A percentile compares a stretch with the other conserved stretches of the same genome.
Conservation (phyloP, 2,888 invertebrate genomes). For the Pogonocherus hispidulus region DNA sequence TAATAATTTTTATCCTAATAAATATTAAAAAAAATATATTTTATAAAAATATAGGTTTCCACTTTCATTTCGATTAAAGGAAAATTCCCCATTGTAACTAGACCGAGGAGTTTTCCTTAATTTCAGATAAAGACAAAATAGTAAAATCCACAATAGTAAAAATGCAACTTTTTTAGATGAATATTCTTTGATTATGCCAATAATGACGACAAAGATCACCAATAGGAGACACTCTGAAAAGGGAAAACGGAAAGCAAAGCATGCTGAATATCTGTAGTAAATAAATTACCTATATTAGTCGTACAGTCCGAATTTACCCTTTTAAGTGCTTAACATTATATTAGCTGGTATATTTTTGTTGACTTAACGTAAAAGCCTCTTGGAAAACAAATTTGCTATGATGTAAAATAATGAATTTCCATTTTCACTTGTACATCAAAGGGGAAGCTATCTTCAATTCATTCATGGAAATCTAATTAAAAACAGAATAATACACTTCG, state of each 20-base stretch:
- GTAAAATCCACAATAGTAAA: too few relatives aligned
- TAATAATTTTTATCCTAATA: too few relatives aligned
- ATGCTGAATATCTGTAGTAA: neutral
- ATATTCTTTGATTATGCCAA: too few relatives aligned
- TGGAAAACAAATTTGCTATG: conserved; percentile 6
- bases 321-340: neutral
- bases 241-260: neutral
- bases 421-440: conserved; percentile 27
- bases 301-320: neutral
- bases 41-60: too few relatives aligned
- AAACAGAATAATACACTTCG: conserved; percentile 27
- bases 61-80: too few relatives aligned
- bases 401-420: conserved; percentile 19
- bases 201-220: too few relatives aligned
- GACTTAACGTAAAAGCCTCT: neutral
- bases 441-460: conserved; percentile 26
- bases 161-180: too few relatives aligned
- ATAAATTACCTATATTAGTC: neutral
- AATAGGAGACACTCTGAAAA: too few relatives aligned
- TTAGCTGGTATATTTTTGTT: conserved; percentile 1
- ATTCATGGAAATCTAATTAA: conserved; percentile 31
- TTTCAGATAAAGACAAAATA: too few relatives aligned
- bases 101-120: too few relatives aligned
- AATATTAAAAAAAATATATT: too few relatives aligned
- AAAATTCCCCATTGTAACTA: too few relatives aligned